phyloP scores from a whole-genome alignment of 30 jellyfish, hydroid and myxozoan genomes.

The Nemopilema nomurai region DNA sequence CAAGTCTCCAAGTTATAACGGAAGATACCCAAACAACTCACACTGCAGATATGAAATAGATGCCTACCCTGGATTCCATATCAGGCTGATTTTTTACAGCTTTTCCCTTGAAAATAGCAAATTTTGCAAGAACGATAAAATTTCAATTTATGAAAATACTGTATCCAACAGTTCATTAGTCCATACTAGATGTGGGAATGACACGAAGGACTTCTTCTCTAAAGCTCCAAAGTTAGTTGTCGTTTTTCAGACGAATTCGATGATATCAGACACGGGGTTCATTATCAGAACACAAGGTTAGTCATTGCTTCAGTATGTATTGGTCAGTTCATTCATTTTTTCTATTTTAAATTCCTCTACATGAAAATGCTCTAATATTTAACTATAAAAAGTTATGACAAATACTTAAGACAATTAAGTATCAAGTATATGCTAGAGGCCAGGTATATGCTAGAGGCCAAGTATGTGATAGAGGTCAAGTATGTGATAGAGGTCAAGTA shows the following conservation, averaged over 20 bases:
- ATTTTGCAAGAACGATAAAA: conserved; percentile 3
- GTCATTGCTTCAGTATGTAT: background rate
- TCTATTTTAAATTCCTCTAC: no score
- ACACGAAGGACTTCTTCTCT: conserved; percentile 3
- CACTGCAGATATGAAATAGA: background rate
- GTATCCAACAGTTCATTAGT: background rate
- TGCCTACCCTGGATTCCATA: background rate
- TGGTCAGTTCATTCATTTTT: background rate
- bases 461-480: no score
- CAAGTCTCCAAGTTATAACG: conserved; percentile 3
- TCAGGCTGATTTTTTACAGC: background rate
- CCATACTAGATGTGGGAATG: background rate
- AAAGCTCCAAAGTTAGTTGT: background rate
- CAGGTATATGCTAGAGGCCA: no score
- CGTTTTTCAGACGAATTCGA: background rate
- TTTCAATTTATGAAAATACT: background rate
- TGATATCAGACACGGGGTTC: background rate
- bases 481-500: no score
- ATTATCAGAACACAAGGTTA: background rate
- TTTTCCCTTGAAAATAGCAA: conserved; percentile 1
- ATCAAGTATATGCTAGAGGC: no score
- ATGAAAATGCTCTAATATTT: background rate
- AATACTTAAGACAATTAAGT: background rate
- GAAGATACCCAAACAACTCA: background rate
- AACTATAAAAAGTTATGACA: background rate